Base-by-base conservation (phyloP, 2,888 invertebrate species). In the Dynastes tityus region DNA sequence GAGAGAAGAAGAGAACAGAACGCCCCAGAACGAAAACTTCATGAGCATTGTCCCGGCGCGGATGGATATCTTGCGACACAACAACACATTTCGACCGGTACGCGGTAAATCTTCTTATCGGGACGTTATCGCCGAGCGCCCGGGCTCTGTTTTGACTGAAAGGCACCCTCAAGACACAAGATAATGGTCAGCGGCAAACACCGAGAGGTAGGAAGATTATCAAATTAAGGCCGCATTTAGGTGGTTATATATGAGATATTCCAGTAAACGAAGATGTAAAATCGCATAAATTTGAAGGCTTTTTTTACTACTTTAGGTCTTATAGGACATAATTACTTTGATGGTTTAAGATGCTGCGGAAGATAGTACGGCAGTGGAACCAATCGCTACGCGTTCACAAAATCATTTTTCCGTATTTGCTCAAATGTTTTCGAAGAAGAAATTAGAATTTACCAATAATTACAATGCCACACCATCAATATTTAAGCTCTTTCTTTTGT, bases 71-170 rank as follows among this genome's bases (percentile, higher is more conserved):
- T 73, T 51, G 9, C 58, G 16, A 16, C 53, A 53, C 71, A 58
- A 40, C 37, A 13, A 58, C 73, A 37, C 37, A 45, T 61, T 16
- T 55, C 55, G 55, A 55, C 40, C 22, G 37, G 58, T 58, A 58
- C 73, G 76, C 82, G 80, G 79, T 82, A 82, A 82, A 82, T 82
- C 82, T 80, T 79, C 81, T 82, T 82, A 82, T 81, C 82, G 65
- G 73, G 61, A 61, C 77, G 77, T 81, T 81, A 82, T 82, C 82
- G 78, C 71, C 32, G 76, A 65, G 73, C 53, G 70, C 53, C 78
- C 76, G 64, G 61, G 77, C 71, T 77, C 40, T 83, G 81, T 83
- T 83, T 82, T 82, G 83, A 83, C 83, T 81, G 82, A 82, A 81
- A 82, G 82, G 80, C 76, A 80, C 75, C 80, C 82, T 82, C 81